These are phyloP conservation scores for Epistrophe grossulariae DNA, from an alignment of 2,888 invertebrate species.

Conservation along the genomic window DNA sequence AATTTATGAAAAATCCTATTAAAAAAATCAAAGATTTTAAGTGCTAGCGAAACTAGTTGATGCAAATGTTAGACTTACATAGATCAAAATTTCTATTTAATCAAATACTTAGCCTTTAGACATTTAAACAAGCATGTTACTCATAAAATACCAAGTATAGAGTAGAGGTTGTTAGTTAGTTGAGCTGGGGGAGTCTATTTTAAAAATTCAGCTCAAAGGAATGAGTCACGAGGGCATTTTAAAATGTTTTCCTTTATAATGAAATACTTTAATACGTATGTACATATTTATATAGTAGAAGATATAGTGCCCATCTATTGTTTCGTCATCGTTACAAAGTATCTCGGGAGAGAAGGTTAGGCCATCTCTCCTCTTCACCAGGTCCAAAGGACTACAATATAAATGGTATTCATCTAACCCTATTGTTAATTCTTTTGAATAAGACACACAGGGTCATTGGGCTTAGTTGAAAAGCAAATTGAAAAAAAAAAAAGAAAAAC, in stretches of 20 bases:
- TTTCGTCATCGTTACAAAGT: slow-evolving; percentile 41
- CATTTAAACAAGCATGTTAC: background rate
- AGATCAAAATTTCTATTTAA: background rate
- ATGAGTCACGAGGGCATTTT: slow-evolving; percentile 43
- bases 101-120: background rate
- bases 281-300: background rate
- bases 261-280: background rate
- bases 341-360: slow-evolving; percentile 58
- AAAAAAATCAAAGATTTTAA: no score
- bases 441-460: slow-evolving; percentile 54
- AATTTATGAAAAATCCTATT: no score
- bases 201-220: slow-evolving; percentile 11
- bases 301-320: slow-evolving; percentile 46
- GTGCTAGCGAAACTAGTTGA: no score
- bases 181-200: slow-evolving; percentile 10
- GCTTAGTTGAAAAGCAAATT: slow-evolving; percentile 50
- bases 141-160: background rate
- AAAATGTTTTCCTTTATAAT: slow-evolving; percentile 56
- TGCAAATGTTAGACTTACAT: no score
- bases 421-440: slow-evolving; percentile 60
- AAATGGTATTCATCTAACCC: slow-evolving; percentile 55
- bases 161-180: slow-evolving; percentile 16
- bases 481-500: background rate
- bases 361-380: slow-evolving; percentile 36
- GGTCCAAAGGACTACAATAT: slow-evolving; percentile 41